Evolutionary conservation across 2,797 vertebrate genomes (phyloP), one percentile per base, ranked within the genome.

Genomic region (Gallinago stenura): DNA sequence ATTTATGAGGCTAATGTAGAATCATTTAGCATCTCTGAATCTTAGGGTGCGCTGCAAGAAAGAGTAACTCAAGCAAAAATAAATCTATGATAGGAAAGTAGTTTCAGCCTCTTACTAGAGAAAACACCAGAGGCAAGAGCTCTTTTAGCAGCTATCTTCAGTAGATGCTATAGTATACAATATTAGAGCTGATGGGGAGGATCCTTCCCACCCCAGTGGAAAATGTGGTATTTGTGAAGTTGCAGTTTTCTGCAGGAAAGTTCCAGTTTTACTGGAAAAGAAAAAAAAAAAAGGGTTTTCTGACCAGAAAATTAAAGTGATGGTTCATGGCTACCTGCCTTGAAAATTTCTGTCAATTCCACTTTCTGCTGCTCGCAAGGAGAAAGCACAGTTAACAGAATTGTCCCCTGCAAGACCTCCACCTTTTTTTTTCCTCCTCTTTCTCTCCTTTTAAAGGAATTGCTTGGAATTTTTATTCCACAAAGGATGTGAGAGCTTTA

Each of bases 181-280:
- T 64, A 53, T 69, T 68, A 46, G 72, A 73, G 62, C 56, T 58
- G 54, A 71, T 31, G 13, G 69, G 76, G 89, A 96, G 89, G 69
- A 82, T 89, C 82, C 61, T 94, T 89, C 82, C 82, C 69, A 60
- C 48, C 78, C 76, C 93, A 20, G 57, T 72, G 76, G 82, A 95
- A 95, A 96, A 95, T 66, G 79, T 69, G 79, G 82, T 91, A 45
- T 91, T 96, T 78, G 43, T 71, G 62, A 92, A 96, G 84, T 46
- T 89, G 82, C 82, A 81, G 69, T 79, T 96, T 96, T 94, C 68
- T 95, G 69, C 37, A 65, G 81, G 61, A 39, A 95, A 96, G 62
- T 89, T 95, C 51, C 72, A 89, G 61, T 94, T 96, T 83, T 87
- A 79, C 75, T 48, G 62, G 56, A 51, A 26, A 28, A 81, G 57